Conservation (phyloP, 2,113 vertebrate species). For the Sapayoa aenigma region DNA sequence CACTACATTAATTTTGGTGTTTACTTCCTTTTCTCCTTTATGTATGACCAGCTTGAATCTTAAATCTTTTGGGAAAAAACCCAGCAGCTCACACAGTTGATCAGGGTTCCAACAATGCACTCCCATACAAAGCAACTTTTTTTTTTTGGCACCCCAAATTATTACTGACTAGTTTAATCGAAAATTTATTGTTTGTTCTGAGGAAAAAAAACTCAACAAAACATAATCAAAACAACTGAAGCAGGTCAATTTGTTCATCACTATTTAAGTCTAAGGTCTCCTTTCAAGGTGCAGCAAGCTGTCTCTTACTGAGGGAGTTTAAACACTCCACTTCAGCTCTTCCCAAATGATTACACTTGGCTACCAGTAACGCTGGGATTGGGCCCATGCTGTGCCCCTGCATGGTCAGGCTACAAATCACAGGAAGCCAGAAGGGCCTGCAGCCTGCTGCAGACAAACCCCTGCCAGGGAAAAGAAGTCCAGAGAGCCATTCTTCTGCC, state of each 20-base stretch:
- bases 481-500: neutral
- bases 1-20: neutral
- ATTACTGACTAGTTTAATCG: neutral
- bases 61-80: neutral
- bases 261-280: rapidly evolving
- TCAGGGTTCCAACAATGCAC: neutral
- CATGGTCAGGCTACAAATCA: too few relatives aligned
- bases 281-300: neutral
- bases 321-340: neutral
- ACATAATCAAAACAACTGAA: neutral
- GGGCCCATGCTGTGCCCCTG: neutral
- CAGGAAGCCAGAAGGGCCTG: neutral
- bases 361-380: neutral
- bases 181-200: neutral
- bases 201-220: neutral
- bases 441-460: neutral
- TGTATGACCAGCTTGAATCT: neutral
- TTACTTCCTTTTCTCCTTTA: neutral
- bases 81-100: neutral
- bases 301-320: neutral
- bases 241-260: neutral
- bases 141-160: neutral
- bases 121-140: neutral
- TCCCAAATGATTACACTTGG: neutral
- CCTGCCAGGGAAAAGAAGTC: neutral